A percentile compares a stretch with the other conserved stretches of the same genome.
Evolutionary conservation across 2,888 invertebrate species (phyloP).

Genomic region (Mythimna vitellina): DNA sequence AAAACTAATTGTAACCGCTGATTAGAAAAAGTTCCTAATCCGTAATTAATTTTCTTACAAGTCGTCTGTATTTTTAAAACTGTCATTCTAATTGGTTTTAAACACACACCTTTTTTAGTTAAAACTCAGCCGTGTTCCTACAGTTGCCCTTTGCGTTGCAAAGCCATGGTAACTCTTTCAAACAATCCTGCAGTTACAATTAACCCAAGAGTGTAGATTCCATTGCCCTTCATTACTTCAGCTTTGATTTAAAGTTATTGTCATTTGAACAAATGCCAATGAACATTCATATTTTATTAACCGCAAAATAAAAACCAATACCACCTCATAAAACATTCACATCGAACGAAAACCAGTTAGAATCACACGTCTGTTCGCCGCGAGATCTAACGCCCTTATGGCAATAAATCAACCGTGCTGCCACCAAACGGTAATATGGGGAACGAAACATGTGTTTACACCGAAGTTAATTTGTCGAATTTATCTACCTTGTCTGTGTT

Average conservation of each 20-base stretch:
- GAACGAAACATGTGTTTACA: conserved; percentile 90
- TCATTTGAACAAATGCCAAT: background rate
- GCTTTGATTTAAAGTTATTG: background rate
- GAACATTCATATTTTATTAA: conserved; percentile 22
- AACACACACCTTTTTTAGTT: too few relatives aligned
- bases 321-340: conserved; percentile 67
- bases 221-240: background rate
- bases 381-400: conserved; percentile 77
- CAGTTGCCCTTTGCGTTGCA: too few relatives aligned
- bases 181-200: too few relatives aligned
- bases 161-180: too few relatives aligned
- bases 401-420: conserved; percentile 88
- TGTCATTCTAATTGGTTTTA: too few relatives aligned
- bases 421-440: conserved; percentile 88
- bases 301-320: conserved; percentile 43
- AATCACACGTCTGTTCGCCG: conserved; percentile 73
- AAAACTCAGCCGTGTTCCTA: too few relatives aligned
- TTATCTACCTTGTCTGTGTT: conserved; percentile 86
- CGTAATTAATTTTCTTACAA: too few relatives aligned
- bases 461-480: conserved; percentile 90
- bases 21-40: too few relatives aligned
- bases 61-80: too few relatives aligned
- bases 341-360: conserved; percentile 68
- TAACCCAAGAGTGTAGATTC: background rate
- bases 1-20: too few relatives aligned